Percentiles rank a stretch among this genome's conserved stretches.
Evolutionary conservation across 2,888 invertebrate species (phyloP).

Genomic region (Pristionchus arcanus): DNA sequence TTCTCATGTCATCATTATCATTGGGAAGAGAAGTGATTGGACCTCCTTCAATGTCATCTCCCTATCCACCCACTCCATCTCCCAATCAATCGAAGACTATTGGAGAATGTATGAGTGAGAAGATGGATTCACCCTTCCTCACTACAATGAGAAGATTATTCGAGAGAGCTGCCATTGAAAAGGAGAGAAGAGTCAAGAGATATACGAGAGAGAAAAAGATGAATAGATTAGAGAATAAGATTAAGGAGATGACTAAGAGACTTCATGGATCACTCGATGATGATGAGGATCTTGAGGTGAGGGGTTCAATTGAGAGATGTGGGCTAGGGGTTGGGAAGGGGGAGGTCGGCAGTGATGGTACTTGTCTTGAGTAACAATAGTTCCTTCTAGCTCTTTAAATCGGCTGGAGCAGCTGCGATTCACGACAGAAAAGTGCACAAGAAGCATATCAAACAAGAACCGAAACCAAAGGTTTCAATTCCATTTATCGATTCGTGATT

Average conservation of each 20-base stretch:
- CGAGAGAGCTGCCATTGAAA: constrained; percentile 45
- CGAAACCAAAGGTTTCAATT: not conserved
- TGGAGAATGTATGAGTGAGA: constrained; percentile 19
- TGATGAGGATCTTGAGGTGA: not conserved
- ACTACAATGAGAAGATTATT: constrained; percentile 39
- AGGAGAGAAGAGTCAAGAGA: constrained; percentile 43
- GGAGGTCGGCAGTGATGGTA: not conserved
- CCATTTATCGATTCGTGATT: not conserved
- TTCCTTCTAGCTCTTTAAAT: constrained; percentile 42
- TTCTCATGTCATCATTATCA: not conserved
- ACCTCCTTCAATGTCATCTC: not conserved
- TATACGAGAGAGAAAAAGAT: constrained; percentile 41
- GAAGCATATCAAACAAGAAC: constrained; percentile 26
- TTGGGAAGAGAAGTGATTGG: not conserved
- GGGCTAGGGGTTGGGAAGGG: not conserved
- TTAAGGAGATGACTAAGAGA: constrained; percentile 34
- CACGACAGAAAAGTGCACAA: constrained; percentile 51
- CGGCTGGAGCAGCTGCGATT: constrained; percentile 25
- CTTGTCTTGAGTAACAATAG: not conserved
- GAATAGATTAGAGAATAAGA: constrained; percentile 46
- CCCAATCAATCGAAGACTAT: not conserved
- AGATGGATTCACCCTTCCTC: constrained; percentile 28
- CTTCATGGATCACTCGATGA: not conserved
- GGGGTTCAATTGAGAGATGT: not conserved
- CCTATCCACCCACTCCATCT: constrained; percentile 7